Evolutionary conservation across 2,797 vertebrate species (phyloP), one percentile per base, ranked within the genome.

Genomic region (Bradypodion pumilum): DNA sequence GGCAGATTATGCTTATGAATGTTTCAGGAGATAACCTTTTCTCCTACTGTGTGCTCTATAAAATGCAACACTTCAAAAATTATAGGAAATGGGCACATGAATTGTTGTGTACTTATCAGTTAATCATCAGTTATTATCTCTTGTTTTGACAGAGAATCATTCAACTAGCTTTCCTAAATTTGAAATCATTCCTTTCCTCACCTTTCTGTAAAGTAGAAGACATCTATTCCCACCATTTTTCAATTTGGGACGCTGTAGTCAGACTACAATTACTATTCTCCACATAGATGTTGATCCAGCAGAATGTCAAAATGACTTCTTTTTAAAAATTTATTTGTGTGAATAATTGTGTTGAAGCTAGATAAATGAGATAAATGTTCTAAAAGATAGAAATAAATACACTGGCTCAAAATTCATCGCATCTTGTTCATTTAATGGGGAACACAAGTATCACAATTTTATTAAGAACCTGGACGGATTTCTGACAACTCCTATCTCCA

Each of bases 81-180:
- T 23, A 82, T 63, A 86, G 63, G 74, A 7, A 76, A 15, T 75
- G 78, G 84, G 76, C 83, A 8, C 84, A 74, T 13, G 42, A 27
- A 85, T 89, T 89, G 80, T 40, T 66, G 44, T 86, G 86, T 72
- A 44, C 27, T 81, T 91, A 85, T 86, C 90, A 91, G 80, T 77
- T 91, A 86, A 93, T 92, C 73, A 83, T 72, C 23, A 85, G 37
- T 72, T 88, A 86, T 66, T 37, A 69, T 82, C 60, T 27, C 46
- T 85, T 68, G 13, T 68, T 75, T 44, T 49, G 87, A 80, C 44
- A 73, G 79, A 79, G 82, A 78, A 89, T 82, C 56, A 87, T 27
- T 72, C 35, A 79, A 12, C 15, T 84, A n/a, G 42, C 27, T 87
- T 23, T 5, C 44, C 19, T 68, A 25, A 10, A 27, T 82, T 65